Percentiles rank a stretch among this genome's conserved stretches.
phyloP scores from a whole-genome alignment of 2,113 vertebrate species.

The Corythornis madagascariensis region DNA sequence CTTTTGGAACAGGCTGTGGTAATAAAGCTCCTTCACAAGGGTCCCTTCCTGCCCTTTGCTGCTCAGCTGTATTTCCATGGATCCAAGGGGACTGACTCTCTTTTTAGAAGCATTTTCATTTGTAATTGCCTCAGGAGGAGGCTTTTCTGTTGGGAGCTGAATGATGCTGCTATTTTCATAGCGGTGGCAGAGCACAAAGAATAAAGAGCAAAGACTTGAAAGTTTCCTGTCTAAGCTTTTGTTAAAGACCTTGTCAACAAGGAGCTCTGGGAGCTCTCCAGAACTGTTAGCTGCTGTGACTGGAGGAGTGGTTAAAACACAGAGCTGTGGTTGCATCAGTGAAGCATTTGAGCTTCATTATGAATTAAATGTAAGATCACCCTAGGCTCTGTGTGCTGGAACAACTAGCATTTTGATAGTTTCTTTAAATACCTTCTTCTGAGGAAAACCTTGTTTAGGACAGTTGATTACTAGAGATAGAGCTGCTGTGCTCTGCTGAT shows the following conservation, averaged over 20 bases:
- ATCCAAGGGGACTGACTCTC: not conserved
- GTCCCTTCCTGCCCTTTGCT: not conserved
- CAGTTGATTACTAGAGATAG: not conserved
- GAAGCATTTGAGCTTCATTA: not conserved
- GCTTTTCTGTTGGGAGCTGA: not conserved
- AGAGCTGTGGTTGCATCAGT: not conserved
- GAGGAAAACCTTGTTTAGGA: not conserved
- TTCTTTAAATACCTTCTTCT: not conserved
- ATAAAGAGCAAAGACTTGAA: not conserved
- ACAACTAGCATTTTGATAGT: not conserved
- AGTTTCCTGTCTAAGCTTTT: not conserved
- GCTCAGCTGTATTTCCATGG: not conserved
- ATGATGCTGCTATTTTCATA: not conserved
- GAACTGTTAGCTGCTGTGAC: not conserved
- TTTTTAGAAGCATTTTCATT: not conserved
- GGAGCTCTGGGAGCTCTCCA: not conserved
- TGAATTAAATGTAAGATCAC: not conserved
- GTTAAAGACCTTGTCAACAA: not conserved
- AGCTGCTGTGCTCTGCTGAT: not conserved
- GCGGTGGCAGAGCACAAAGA: not conserved
- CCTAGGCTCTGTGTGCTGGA: not conserved
- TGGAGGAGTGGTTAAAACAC: not conserved
- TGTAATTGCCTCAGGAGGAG: not conserved
- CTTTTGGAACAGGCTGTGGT: not conserved
- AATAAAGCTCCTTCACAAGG: not conserved